Conservation (phyloP, 2,888 invertebrate species). For the Eupithecia tripunctaria region DNA sequence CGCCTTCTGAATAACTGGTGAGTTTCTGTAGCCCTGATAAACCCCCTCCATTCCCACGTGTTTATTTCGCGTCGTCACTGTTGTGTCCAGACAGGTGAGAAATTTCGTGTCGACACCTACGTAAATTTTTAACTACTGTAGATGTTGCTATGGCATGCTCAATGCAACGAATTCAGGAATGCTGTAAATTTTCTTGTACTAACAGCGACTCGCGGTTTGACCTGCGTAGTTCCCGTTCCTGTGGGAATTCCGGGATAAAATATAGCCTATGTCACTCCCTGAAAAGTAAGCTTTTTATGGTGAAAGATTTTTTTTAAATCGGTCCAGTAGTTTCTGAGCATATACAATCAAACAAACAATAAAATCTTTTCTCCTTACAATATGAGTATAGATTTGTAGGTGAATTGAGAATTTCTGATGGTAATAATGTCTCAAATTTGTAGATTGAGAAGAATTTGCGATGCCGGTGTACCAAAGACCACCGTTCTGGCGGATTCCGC, state of each 20-base stretch:
- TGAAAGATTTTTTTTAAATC: too few relatives aligned
- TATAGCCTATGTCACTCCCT: too few relatives aligned
- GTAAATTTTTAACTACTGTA: constrained; percentile 36
- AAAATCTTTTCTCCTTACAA: too few relatives aligned
- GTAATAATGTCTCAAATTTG: constrained; percentile 21
- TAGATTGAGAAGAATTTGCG: constrained; percentile 43
- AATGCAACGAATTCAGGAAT: constrained; percentile 34
- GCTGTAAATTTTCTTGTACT: constrained; percentile 7
- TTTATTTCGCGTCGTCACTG: constrained; percentile 49
- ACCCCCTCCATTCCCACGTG: constrained; percentile 56
- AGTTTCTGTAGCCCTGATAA: constrained; percentile 55
- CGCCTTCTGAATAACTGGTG: constrained; percentile 69
- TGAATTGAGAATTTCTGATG: not conserved
- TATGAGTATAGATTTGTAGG: too few relatives aligned
- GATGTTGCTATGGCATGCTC: constrained; percentile 39
- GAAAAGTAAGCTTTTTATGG: too few relatives aligned
- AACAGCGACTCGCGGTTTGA: too few relatives aligned
- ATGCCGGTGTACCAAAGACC: constrained; percentile 86
- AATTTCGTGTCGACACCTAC: constrained; percentile 71
- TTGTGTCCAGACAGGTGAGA: constrained; percentile 65
- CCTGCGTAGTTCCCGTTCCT: too few relatives aligned
- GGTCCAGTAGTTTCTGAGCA: too few relatives aligned
- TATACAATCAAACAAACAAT: too few relatives aligned
- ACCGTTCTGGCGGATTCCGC: constrained; percentile 86
- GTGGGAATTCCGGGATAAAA: too few relatives aligned